These are phyloP conservation scores for Peromyscus attwateri DNA, from an alignment of 2,797 vertebrate species.

Conservation along the genomic window DNA sequence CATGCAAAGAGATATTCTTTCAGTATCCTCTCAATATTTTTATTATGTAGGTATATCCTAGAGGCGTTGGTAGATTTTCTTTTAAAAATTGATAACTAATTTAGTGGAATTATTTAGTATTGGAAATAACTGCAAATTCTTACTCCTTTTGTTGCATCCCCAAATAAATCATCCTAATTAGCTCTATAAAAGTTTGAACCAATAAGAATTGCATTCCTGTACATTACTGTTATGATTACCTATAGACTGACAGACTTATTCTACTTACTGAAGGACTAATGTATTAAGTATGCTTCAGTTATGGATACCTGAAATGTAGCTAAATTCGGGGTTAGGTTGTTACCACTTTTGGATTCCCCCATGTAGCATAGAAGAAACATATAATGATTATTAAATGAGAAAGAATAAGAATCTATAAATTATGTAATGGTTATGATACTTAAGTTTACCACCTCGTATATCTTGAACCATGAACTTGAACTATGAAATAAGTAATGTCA, in stretches of 20 bases:
- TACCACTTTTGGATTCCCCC: neutral
- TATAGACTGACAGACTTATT: neutral
- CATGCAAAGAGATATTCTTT: neutral
- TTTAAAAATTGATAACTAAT: neutral
- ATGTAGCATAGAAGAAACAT: neutral
- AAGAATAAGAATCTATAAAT: neutral
- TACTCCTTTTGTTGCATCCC: neutral
- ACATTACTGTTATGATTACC: neutral
- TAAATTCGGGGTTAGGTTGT: slow-evolving; percentile 18
- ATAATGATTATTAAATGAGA: neutral
- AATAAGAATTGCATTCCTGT: neutral
- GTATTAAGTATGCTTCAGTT: neutral
- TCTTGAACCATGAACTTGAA: slow-evolving; percentile 15
- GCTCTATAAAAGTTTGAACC: neutral
- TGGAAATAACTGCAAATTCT: neutral
- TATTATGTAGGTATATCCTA: neutral
- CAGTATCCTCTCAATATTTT: neutral
- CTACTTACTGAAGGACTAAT: neutral
- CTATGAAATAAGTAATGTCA: slow-evolving; percentile 67
- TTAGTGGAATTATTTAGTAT: neutral
- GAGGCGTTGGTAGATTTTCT: neutral
- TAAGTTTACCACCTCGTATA: neutral
- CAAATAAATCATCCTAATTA: neutral
- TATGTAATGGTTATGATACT: neutral
- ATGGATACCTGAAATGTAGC: neutral